Evolutionary conservation across 2,888 invertebrate genomes (phyloP).

Genomic region (Dendrolimus pini): DNA sequence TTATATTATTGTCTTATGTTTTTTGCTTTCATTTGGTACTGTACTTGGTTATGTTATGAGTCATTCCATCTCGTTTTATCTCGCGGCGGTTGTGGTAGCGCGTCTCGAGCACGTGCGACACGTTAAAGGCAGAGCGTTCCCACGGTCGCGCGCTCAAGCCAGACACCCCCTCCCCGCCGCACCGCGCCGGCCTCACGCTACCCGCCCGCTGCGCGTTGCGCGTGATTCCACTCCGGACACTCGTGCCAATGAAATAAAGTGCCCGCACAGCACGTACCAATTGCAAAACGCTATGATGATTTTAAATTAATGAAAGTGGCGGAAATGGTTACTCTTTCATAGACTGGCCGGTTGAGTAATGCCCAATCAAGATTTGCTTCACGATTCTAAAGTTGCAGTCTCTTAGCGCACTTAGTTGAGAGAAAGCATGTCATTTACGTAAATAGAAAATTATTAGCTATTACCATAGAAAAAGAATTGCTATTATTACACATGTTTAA

Average conservation of each 20-base stretch:
- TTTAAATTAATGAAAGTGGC: slow-evolving; percentile 52
- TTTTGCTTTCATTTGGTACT: slow-evolving; percentile 26
- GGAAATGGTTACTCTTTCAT: slow-evolving; percentile 43
- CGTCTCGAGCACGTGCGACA: slow-evolving; percentile 73
- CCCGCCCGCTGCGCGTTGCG: slow-evolving; percentile 30
- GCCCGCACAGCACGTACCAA: slow-evolving; percentile 67
- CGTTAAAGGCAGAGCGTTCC: slow-evolving; percentile 75
- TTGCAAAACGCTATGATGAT: slow-evolving; percentile 61
- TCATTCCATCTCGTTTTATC: slow-evolving; percentile 39
- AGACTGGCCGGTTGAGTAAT: slow-evolving; percentile 21
- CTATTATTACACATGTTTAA: too few relatives aligned
- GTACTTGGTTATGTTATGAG: slow-evolving; percentile 5
- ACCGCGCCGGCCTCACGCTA: slow-evolving; percentile 12
- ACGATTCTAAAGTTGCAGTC: neutral
- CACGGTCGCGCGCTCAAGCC: slow-evolving; percentile 67
- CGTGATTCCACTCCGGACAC: slow-evolving; percentile 63
- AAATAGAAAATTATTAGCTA: neutral
- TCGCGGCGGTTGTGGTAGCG: slow-evolving; percentile 47
- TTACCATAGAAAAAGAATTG: too few relatives aligned
- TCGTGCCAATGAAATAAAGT: slow-evolving; percentile 66
- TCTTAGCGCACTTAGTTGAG: neutral
- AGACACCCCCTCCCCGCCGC: slow-evolving; percentile 31
- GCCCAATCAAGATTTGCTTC: slow-evolving; percentile 9
- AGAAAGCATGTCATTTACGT: neutral
- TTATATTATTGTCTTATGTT: slow-evolving; percentile 49